Evolutionary conservation across 2,797 vertebrate genomes (phyloP).

Genomic region (Ambastaia sidthimunki): DNA sequence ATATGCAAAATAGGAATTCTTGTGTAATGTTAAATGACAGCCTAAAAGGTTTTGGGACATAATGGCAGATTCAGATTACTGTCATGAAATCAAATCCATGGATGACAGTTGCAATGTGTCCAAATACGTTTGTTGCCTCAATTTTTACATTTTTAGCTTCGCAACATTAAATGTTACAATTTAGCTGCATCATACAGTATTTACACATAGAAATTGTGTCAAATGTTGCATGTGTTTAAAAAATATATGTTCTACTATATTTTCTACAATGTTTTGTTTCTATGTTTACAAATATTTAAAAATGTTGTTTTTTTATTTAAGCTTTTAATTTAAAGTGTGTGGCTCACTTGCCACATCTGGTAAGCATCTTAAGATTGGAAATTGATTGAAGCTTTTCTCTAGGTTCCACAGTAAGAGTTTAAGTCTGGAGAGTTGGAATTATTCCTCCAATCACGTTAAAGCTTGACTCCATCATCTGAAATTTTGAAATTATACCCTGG

Average conservation of each 20-base stretch:
- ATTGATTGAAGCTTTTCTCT: conserved; percentile 6
- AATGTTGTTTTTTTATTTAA: neutral
- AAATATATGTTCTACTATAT: neutral
- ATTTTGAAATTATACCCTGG: conserved; percentile 74
- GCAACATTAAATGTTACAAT: too few relatives aligned
- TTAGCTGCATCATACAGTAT: neutral
- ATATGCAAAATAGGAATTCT: neutral
- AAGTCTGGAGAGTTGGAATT: conserved; percentile 47
- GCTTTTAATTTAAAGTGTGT: too few relatives aligned
- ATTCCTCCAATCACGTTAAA: conserved; percentile 71
- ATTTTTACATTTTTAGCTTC: neutral
- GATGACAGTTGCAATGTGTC: conserved; percentile 9
- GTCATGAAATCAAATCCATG: conserved; percentile 42
- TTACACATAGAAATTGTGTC: neutral
- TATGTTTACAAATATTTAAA: neutral
- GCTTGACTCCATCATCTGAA: conserved; percentile 76
- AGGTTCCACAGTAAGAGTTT: conserved; percentile 51
- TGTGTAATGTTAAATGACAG: neutral
- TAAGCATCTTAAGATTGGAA: neutral
- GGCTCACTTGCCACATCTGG: neutral
- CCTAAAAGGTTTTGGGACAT: neutral
- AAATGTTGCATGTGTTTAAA: neutral
- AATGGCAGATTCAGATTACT: neutral
- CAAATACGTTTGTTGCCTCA: conserved; percentile 31
- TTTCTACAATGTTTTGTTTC: neutral